phyloP scores from a whole-genome alignment of 2,113 vertebrate genomes.

The Ciconia maguari region DNA sequence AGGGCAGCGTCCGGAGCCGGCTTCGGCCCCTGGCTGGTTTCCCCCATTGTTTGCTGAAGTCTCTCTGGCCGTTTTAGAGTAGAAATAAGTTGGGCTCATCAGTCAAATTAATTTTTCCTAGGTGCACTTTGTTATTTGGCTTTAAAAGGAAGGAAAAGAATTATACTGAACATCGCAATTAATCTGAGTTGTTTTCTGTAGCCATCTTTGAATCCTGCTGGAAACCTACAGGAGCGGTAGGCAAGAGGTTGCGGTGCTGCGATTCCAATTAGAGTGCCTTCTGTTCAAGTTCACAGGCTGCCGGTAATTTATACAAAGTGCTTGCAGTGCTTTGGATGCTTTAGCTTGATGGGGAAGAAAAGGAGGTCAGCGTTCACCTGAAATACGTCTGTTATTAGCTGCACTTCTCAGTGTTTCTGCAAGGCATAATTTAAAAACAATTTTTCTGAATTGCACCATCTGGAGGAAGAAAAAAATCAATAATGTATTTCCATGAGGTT shows the following conservation, averaged over 20 bases:
- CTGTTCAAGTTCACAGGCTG: not conserved
- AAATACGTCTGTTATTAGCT: conserved; percentile 41
- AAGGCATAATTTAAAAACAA: conserved; percentile 58
- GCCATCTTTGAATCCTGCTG: not conserved
- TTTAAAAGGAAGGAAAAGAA: not conserved
- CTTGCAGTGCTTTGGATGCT: not conserved
- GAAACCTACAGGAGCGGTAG: not conserved
- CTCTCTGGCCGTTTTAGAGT: not conserved
- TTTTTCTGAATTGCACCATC: conserved; percentile 61
- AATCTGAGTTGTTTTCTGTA: not conserved
- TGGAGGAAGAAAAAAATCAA: conserved; percentile 50
- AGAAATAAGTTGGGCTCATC: not conserved
- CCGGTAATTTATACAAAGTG: conserved; percentile 1
- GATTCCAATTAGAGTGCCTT: conserved; percentile 45
- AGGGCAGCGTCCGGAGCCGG: not conserved
- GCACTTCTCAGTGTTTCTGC: conserved; percentile 8
- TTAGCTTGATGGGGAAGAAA: conserved; percentile 27
- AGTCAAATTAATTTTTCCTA: not conserved
- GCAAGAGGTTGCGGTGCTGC: not conserved
- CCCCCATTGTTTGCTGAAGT: too few species aligned
- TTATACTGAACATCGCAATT: not conserved
- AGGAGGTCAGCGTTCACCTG: conserved; percentile 50
- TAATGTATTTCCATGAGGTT: conserved; percentile 27
- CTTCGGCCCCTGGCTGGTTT: fast-evolving
- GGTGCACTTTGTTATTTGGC: not conserved